Conservation (phyloP, 2,888 invertebrate species). For the Aspidiotus destructor region DNA sequence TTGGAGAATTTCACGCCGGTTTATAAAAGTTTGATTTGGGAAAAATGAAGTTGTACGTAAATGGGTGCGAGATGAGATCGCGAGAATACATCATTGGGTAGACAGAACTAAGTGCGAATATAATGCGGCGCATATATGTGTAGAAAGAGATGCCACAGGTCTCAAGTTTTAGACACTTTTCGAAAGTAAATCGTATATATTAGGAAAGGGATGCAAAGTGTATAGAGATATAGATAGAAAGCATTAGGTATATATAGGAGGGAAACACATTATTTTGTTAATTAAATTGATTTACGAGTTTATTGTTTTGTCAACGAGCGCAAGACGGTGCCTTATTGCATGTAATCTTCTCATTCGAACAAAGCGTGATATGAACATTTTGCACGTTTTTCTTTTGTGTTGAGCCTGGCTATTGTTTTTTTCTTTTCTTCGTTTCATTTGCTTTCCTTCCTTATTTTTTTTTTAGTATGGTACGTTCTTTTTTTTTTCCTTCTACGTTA, state of each 20-base stretch:
- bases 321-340: slow-evolving; percentile 24
- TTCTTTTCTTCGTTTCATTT: neutral
- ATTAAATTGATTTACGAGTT: slow-evolving; percentile 33
- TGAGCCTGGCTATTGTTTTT: neutral
- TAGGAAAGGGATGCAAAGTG: too few species aligned
- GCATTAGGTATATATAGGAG: neutral
- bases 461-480: neutral
- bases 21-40: too few species aligned
- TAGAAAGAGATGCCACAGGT: too few species aligned
- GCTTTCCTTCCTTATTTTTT: slow-evolving; percentile 4
- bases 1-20: too few species aligned
- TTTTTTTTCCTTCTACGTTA: too few species aligned
- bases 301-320: slow-evolving; percentile 28
- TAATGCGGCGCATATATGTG: too few species aligned
- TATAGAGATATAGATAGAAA: neutral
- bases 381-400: slow-evolving; percentile 32
- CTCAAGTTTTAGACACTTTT: too few species aligned
- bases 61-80: too few species aligned
- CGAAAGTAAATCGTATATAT: too few species aligned
- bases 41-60: too few species aligned
- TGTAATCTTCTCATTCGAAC: slow-evolving; percentile 25
- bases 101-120: too few species aligned
- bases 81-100: too few species aligned
- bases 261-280: slow-evolving; percentile 29
- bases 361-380: slow-evolving; percentile 32